phyloP scores from a whole-genome alignment of 2,888 invertebrate species.

The Pilophorus perplexus region DNA sequence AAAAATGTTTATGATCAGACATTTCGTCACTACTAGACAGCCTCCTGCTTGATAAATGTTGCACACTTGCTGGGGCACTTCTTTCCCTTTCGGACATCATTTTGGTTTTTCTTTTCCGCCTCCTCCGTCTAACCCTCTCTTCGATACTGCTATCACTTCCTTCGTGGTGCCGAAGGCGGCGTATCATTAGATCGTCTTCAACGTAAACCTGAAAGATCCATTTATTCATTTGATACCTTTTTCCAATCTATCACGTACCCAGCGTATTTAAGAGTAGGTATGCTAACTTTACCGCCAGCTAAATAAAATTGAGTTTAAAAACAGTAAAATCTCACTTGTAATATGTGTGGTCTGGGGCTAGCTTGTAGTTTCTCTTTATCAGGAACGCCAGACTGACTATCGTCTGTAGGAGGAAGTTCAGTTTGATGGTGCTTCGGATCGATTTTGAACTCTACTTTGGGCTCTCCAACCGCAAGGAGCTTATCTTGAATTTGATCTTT shows the following conservation, averaged over 20 bases:
- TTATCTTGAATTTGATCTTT: conserved; percentile 1
- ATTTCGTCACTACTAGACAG: conserved; percentile 27
- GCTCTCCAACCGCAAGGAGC: conserved; percentile 7
- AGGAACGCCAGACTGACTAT: background rate
- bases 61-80: conserved; percentile 14
- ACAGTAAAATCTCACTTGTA: conserved; percentile 12
- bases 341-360: conserved; percentile 15
- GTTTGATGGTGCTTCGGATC: background rate
- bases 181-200: conserved; percentile 52
- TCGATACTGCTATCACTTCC: conserved; percentile 39
- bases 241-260: too few relatives aligned
- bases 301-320: background rate
- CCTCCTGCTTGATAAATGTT: background rate
- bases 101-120: conserved; percentile 45
- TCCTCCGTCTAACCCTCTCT: conserved; percentile 45
- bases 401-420: background rate
- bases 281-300: too few relatives aligned
- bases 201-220: conserved; percentile 50
- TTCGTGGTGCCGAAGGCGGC: conserved; percentile 44
- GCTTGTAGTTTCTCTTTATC: conserved; percentile 1
- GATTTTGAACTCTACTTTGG: background rate
- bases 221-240: background rate
- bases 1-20: background rate
- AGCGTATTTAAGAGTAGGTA: too few relatives aligned
- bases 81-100: conserved; percentile 22